Base-by-base conservation (phyloP, 2,113 vertebrate genomes). In the Xenotilapia longispinis region DNA sequence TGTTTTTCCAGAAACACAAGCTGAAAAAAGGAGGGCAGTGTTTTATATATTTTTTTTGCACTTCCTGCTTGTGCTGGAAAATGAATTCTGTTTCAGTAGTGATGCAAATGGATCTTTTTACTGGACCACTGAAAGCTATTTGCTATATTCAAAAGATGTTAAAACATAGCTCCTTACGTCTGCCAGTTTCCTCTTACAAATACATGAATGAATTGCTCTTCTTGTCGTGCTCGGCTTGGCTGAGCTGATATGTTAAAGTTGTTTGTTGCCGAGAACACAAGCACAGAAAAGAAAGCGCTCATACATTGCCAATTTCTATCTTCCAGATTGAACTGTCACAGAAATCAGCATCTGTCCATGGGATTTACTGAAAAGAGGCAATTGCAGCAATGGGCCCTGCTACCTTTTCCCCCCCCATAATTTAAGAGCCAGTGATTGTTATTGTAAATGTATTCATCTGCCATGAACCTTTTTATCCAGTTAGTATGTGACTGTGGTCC, bases 321-420 rank as follows among this genome's bases (percentile, higher is more conserved):
- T 78, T 78, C 23, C 70, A 12, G 42, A 78, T 49, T 78, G 70
- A 78, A 78, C 70, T 78, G 70, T 78, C 70, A 78, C 70, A 78
- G 70, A 49, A 78, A 78, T 78, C 70, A 49, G 42, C 40, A 19
- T 78, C 70, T 78, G 70, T 49, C 70, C 42, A 31, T 31, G 42
- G 17, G 23, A 78, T 31, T 78, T 78, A 78, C 70, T 8, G 42
- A 49, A 78, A 31, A 78, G 42, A 49, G 70, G 70, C 23, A 49
- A 49, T 19, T 78, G 23, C 42, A 78, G 42, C 42, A 49, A 78
- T 4, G 23, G 23, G 42, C 9, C 42, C 23, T 75, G 26, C 42
- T 75, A 49, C 42, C 33, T 38, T 65, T 42, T 1, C 0, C 0
- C 3, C 54, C 54, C 55, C 55, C 15, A 75, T 12, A 75, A 75